Conservation (phyloP, 2,888 invertebrate genomes). For the Meganola albula region DNA sequence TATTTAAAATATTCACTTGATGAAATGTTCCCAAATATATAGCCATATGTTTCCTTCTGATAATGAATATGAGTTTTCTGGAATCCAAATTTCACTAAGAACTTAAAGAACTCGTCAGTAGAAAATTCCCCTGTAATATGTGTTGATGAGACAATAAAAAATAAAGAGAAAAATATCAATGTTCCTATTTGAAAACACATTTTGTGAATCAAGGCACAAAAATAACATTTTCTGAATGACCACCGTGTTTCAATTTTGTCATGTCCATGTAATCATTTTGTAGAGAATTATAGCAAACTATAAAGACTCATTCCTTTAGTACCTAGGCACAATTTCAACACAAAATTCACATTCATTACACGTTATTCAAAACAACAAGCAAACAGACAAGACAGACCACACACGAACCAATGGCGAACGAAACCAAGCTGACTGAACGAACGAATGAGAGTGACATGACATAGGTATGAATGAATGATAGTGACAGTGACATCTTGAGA, state of each 20-base stretch:
- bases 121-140: slow-evolving; percentile 67
- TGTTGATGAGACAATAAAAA: slow-evolving; percentile 44
- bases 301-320: too few relatives aligned
- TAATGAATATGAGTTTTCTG: slow-evolving; percentile 95
- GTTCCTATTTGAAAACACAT: slow-evolving; percentile 50
- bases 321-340: neutral
- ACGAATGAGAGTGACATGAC: too few relatives aligned
- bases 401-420: too few relatives aligned
- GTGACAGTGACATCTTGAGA: too few relatives aligned
- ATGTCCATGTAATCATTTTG: too few relatives aligned
- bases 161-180: slow-evolving; percentile 43
- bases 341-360: neutral
- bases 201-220: slow-evolving; percentile 32
- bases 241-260: neutral
- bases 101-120: slow-evolving; percentile 87
- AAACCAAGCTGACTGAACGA: too few relatives aligned
- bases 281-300: too few relatives aligned
- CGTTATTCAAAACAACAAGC: too few relatives aligned
- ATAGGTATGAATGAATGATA: too few relatives aligned
- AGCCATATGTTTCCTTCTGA: slow-evolving; percentile 92
- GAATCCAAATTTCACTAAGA: slow-evolving; percentile 96
- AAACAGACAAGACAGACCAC: too few relatives aligned
- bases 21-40: slow-evolving; percentile 97
- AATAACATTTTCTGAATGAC: slow-evolving; percentile 23
- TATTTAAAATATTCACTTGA: slow-evolving; percentile 80